Evolutionary conservation across 2,113 vertebrate species (phyloP), one percentile per base, ranked within the genome.

Genomic region (Platichthys stellatus): DNA sequence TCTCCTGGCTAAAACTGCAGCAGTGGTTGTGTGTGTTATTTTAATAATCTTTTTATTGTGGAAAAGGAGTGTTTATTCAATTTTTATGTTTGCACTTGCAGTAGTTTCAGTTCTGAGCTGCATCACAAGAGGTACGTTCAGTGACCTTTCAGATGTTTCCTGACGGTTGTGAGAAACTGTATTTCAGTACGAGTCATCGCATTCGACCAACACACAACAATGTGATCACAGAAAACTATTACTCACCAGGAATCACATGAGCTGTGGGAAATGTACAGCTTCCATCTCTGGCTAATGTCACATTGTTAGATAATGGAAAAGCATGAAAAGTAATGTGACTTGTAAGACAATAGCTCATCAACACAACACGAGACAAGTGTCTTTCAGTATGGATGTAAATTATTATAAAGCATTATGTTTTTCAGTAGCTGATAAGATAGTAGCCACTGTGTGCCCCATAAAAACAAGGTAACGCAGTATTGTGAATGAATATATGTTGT

Each of bases 161-260:
- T 54, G 68, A 49, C 61, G 53, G 68, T 76, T 82, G 40, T 38
- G 57, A 76, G 54, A 65, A 68, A 69, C 40, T 4, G 3, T 20
- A 9, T 81, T 38, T 86, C 40, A 12, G 31, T 80, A 67, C 86
- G 69, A 90, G 68, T 87, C 81, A 85, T 26, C 21, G 20, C 45
- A 53, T 8, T 0, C 49, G 64, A 10, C 8, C 26, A 49, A 69
- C 49, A 56, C 47, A 65, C 43, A 67, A 31, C 38, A 63, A 24
- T 54, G 23, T n/a, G 24, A 26, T 17, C 7, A 18, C 4, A 24
- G 31, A 60, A 47, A 67, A 15, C 17, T 6, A 8, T 49, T 69
- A 49, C 17, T 49, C 45, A 17, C 0, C 13, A 49, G 45, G 17
- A 49, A 18, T 49, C 15, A 49, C 45, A 2, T 49, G 45, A 17